phyloP scores from a whole-genome alignment of 2,888 invertebrate species.

The Cephus rjabovi region DNA sequence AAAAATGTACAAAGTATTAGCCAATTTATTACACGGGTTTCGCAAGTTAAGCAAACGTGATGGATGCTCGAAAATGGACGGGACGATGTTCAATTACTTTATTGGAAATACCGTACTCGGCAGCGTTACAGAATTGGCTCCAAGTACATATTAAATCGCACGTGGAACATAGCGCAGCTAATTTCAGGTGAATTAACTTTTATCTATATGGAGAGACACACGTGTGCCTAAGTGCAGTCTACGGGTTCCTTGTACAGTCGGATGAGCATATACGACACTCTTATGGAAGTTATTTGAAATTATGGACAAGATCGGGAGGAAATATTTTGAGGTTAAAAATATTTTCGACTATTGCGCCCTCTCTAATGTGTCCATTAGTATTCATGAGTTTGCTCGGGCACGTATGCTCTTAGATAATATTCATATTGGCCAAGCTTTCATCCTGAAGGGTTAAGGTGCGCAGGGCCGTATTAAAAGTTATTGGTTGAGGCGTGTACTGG shows the following conservation, averaged over 20 bases:
- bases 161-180: neutral
- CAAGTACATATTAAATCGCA: neutral
- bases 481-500: slow-evolving; percentile 55
- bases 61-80: neutral
- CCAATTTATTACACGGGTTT: neutral
- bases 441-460: neutral
- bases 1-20: neutral
- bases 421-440: neutral
- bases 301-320: neutral
- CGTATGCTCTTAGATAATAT: slow-evolving; percentile 9
- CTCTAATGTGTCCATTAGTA: slow-evolving; percentile 20
- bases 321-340: neutral
- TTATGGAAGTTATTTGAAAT: neutral
- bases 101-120: neutral
- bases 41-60: neutral
- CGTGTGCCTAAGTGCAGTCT: neutral
- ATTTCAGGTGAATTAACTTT: neutral
- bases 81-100: neutral
- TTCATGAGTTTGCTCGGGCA: slow-evolving; percentile 13
- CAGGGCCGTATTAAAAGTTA: slow-evolving; percentile 33
- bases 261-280: neutral
- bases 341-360: neutral
- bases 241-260: neutral
- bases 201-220: neutral
- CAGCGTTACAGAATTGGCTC: neutral